A percentile compares a stretch with the other conserved stretches of the same genome.
Conservation (phyloP, 37 sponge, comb jelly and placozoan genomes). For the Ephydatia muelleri region DNA sequence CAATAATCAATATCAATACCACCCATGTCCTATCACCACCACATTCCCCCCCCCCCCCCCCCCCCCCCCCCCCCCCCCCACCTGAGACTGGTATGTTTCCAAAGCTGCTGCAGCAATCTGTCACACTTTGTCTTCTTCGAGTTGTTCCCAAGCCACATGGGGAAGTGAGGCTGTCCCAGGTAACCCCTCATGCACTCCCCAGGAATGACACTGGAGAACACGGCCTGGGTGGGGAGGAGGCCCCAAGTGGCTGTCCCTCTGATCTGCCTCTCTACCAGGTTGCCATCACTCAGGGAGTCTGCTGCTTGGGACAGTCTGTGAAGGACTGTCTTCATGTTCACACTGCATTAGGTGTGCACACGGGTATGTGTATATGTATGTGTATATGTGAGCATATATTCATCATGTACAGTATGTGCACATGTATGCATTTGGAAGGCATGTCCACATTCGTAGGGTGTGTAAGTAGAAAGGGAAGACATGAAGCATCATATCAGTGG, state of each 20-base stretch:
- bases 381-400: conserved; percentile 13
- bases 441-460: neutral
- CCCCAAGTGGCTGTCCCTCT: conserved; percentile 61
- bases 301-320: conserved; percentile 62
- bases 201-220: conserved; percentile 90
- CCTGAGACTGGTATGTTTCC: conserved; percentile 70
- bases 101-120: conserved; percentile 74
- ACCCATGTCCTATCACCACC: neutral
- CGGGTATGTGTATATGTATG: neutral
- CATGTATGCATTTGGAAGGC: neutral
- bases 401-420: neutral
- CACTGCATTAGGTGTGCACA: conserved; percentile 28
- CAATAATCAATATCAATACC: too few species aligned
- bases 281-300: conserved; percentile 84
- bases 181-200: conserved; percentile 77
- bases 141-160: conserved; percentile 90
- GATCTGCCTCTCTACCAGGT: conserved; percentile 76
- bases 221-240: conserved; percentile 80
- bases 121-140: conserved; percentile 68
- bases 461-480: too few species aligned
- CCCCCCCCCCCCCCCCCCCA: conserved; percentile 2
- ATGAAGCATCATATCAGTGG: too few species aligned
- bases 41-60: neutral
- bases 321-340: neutral
- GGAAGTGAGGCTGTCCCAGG: conserved; percentile 76